Conservation (phyloP, 2,888 invertebrate species). For the Alsophila aescularia region DNA sequence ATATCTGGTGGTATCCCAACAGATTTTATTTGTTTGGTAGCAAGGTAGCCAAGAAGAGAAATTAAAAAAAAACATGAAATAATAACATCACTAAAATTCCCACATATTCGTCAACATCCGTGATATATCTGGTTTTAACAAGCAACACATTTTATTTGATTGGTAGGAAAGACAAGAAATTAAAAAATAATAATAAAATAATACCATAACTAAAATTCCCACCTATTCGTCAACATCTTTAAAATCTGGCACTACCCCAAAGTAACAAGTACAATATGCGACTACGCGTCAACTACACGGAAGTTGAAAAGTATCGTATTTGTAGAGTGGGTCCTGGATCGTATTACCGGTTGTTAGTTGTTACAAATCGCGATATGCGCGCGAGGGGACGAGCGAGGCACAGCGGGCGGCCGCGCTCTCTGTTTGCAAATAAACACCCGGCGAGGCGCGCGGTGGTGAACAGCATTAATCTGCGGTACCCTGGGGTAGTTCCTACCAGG, state of each 20-base stretch:
- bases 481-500: slow-evolving; percentile 36
- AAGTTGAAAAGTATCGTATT: slow-evolving; percentile 31
- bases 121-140: too few species aligned
- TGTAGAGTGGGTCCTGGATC: slow-evolving; percentile 48
- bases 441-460: slow-evolving; percentile 44
- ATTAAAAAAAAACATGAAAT: neutral
- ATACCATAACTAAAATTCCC: neutral
- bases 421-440: slow-evolving; percentile 84
- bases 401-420: slow-evolving; percentile 68
- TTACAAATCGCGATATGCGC: slow-evolving; percentile 71
- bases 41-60: too few species aligned
- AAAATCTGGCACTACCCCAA: neutral
- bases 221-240: neutral
- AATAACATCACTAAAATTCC: neutral
- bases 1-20: too few species aligned
- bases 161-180: too few species aligned
- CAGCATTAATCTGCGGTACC: slow-evolving; percentile 20
- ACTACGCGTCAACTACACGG: slow-evolving; percentile 18
- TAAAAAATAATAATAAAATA: neutral
- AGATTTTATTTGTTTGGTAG: too few species aligned
- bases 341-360: slow-evolving; percentile 61
- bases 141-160: too few species aligned
- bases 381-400: slow-evolving; percentile 45
- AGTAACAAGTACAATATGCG: slow-evolving; percentile 18
- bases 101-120: neutral